Conservation (phyloP, 2,888 invertebrate species). For the Eugnorisma glareosa region DNA sequence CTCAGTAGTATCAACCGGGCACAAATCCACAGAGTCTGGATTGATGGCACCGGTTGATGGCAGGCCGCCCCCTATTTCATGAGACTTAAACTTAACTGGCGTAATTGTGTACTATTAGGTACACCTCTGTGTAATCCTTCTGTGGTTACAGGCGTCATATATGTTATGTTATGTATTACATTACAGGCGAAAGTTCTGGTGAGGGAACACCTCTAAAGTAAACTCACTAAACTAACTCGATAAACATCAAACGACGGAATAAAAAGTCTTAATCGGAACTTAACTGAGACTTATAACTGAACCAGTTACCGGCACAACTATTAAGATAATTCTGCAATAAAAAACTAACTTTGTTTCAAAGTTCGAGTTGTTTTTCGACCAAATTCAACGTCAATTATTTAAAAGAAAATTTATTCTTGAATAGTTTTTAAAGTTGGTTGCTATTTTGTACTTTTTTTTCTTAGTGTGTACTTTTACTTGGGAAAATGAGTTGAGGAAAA, state of each 20-base stretch:
- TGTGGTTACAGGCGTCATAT: too few species aligned
- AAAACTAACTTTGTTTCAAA: conserved; percentile 44
- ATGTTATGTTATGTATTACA: neutral
- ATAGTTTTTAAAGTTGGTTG: conserved; percentile 22
- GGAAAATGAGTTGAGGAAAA: too few species aligned
- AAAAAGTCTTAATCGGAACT: conserved; percentile 26
- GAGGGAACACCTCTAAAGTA: conserved; percentile 1
- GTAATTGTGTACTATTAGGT: too few species aligned
- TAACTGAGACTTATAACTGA: conserved; percentile 34
- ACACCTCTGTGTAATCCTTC: too few species aligned
- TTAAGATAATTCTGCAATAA: conserved; percentile 59
- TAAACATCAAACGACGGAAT: conserved; percentile 40
- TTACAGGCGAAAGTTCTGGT: neutral
- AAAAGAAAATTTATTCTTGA: conserved; percentile 30
- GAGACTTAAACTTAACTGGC: too few species aligned
- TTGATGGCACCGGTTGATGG: too few species aligned
- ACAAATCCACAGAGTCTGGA: too few species aligned
- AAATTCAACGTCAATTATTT: conserved; percentile 39
- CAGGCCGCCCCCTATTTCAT: too few species aligned
- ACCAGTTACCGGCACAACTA: conserved; percentile 48
- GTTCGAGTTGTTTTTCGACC: conserved; percentile 37
- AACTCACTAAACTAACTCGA: conserved; percentile 21
- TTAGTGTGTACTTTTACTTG: neutral
- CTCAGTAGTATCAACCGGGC: too few species aligned
- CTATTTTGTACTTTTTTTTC: conserved; percentile 1